Evolutionary conservation across 2,113 vertebrate genomes (phyloP), one percentile per base, ranked within the genome.

Genomic region (Chiloscyllium plagiosum): DNA sequence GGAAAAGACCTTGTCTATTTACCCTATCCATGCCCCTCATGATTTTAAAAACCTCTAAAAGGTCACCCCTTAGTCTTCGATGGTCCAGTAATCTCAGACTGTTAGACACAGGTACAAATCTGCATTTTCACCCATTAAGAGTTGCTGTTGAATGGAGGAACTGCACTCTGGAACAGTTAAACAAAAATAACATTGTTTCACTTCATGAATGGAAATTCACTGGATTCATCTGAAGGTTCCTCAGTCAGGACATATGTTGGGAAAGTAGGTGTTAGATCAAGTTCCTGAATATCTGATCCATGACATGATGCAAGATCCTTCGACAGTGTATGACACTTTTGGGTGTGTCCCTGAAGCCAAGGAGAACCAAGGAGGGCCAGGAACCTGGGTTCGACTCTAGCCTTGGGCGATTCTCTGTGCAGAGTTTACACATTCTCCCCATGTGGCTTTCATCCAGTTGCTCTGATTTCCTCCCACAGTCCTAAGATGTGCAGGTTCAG

Each of bases 301-400:
- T 37, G 37, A 52, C 90, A 83, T 17, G 50, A 26, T 69, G n/a
- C 33, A 94, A 65, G 33, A 20, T 70, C 6, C 68, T 52, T 95
- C 33, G 29, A 26, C 94, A 52, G 6, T 2, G 37, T 37, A 95
- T 68, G 70, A 52, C n/a, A n/a, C n/a, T n/a, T n/a, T n/a, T n/a
- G n/a, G n/a, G n/a, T 99, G 99, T 97, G 99, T 99, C 98, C 99
- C 99, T 0, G 98, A 98, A 8, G 98, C 98, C 97, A 98, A 97
- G 92, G 99, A 99, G 97, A 99, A 99, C 96, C 56, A 61, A 61
- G 56, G 56, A 61, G 56, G 6, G 56, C 56, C 56, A 61, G 56
- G 56, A 10, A 10, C 56, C 12, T 10, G 12, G 56, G 56, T 61
- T 61, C 12, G 56, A 61, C 12, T 61, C 56, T 10, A 61, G n/a